A percentile compares a stretch with the other conserved stretches of the same genome.
phyloP scores from a whole-genome alignment of 2,113 vertebrate genomes.

The Gavialis gangeticus region DNA sequence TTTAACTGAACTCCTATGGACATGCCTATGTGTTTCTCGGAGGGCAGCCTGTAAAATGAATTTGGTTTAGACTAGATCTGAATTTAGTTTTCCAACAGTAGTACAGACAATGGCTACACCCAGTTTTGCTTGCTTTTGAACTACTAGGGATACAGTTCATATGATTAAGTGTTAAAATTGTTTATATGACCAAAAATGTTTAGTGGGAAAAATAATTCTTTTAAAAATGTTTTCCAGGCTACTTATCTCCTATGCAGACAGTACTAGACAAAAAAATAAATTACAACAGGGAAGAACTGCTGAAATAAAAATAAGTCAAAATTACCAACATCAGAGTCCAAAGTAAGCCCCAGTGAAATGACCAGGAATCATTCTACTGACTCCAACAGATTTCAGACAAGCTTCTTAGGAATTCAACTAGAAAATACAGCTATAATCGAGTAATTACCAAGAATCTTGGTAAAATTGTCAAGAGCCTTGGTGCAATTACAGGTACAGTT shows the following conservation, averaged over 20 bases:
- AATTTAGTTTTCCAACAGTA: background rate
- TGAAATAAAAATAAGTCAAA: background rate
- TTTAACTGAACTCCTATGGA: background rate
- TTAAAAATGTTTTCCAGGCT: background rate
- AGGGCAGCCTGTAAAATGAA: background rate
- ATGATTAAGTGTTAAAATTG: background rate
- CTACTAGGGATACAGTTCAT: background rate
- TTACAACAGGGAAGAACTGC: background rate
- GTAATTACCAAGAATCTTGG: no score
- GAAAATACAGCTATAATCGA: no score
- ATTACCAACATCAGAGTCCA: no score
- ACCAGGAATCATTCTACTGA: no score
- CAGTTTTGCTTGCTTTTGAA: background rate
- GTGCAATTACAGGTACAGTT: background rate
- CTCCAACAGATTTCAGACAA: background rate
- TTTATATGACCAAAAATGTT: background rate
- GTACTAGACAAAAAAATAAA: background rate
- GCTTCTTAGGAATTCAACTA: background rate
- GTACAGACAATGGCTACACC: background rate
- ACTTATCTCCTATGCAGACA: background rate
- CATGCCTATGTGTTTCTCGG: background rate
- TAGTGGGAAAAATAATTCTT: background rate
- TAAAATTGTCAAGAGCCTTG: no score
- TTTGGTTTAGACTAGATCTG: constrained; percentile 20
- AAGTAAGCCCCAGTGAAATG: no score